phyloP scores from a whole-genome alignment of 1,140 invertebrate genomes.

The Procambarus virginalis region DNA sequence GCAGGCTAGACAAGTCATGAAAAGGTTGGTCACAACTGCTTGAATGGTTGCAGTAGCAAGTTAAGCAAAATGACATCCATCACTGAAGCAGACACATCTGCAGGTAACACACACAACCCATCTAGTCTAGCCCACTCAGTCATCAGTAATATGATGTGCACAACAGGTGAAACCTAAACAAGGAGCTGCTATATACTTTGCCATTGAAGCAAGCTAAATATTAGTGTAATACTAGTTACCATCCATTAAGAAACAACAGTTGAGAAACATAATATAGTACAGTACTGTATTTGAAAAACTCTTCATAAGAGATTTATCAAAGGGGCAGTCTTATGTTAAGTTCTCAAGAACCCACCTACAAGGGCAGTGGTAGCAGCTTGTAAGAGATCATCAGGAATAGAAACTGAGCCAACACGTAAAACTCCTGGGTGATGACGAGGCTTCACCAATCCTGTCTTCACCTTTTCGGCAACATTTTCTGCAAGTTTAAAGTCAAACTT shows the following conservation, averaged over 20 bases:
- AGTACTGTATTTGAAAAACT: background rate
- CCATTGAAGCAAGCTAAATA: background rate
- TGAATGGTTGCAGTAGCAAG: no score
- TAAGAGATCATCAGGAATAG: slow-evolving; percentile 10
- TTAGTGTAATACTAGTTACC: no score
- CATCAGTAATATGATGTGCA: background rate
- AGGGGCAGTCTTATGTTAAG: background rate
- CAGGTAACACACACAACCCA: no score
- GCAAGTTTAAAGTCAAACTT: slow-evolving; percentile 34
- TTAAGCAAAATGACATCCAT: no score
- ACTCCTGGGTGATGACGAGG: slow-evolving; percentile 15
- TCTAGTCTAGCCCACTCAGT: background rate
- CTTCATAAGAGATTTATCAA: background rate
- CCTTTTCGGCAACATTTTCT: background rate
- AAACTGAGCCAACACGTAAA: background rate
- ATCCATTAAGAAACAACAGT: no score
- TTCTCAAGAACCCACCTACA: background rate
- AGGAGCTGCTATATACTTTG: background rate
- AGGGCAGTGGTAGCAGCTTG: slow-evolving; percentile 9
- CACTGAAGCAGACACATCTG: no score
- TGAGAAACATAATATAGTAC: no score
- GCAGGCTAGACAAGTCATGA: no score
- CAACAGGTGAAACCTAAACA: background rate
- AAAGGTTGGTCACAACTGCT: no score
- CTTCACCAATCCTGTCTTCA: slow-evolving; percentile 8